Evolutionary conservation across 2,888 invertebrate genomes (phyloP), one percentile per base, ranked within the genome.

Genomic region (Eumerus sabulonum): DNA sequence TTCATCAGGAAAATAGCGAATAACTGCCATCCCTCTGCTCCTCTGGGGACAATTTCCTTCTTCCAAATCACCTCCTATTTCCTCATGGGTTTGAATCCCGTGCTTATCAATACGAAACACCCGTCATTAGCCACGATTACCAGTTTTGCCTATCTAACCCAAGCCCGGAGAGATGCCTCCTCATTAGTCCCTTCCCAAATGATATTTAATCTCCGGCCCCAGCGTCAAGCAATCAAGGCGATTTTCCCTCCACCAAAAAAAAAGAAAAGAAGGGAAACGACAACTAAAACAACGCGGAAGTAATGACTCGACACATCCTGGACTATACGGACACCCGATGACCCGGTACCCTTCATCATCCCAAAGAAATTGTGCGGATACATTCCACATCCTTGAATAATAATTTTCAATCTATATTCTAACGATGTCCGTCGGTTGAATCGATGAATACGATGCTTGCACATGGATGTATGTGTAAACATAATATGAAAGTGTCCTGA

Each of bases 351-450:
- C 40, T n/a, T 9, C 40, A n/a, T 40, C 40, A 1, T 40, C 9
- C 40, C 3, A n/a, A 11, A 40, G 40, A 11, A 40, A n/a, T n/a
- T 40, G 11, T 72, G 50, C 54, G 72, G 56, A 74, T 45, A 62
- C 62, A 63, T 53, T 53, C 56, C 53, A 45, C 57, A 79, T 73
- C 77, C 67, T 73, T 72, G 77, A 73, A 79, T 79, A 68, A 73
- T 79, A 79, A 79, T 79, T 79, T 79, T 74, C 79, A 79, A 79
- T 79, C 64, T 79, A 79, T 74, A 79, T 79, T 79, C 79, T 63
- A 74, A 68, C 68, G 74, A 74, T 63, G 79, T 79, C 79, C 79
- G 63, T 79, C 64, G 74, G 79, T 74, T 79, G 56, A 79, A 79
- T 74, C 68, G 74, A 79, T 70, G 74, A 79, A 70, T 64, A 79